Evolutionary conservation across 2,797 vertebrate genomes (phyloP).

Genomic region (Intellagama lesueurii): DNA sequence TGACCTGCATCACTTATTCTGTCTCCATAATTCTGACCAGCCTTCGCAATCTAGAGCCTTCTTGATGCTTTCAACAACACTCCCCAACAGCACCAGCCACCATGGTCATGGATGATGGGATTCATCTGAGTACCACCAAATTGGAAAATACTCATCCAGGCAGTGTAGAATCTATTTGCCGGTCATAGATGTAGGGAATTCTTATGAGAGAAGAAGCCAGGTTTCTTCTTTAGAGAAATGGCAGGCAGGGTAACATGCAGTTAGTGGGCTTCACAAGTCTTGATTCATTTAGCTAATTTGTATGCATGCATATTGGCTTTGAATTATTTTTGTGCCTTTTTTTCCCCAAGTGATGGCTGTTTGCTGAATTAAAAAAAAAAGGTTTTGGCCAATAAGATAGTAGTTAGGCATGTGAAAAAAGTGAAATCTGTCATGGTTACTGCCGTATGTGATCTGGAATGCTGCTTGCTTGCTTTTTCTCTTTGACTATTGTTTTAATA

Average conservation of each 20-base stretch:
- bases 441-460: background rate
- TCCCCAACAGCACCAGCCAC: background rate
- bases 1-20: background rate
- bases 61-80: background rate
- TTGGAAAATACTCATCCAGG: background rate
- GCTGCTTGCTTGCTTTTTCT: background rate
- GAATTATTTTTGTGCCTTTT: too few species aligned
- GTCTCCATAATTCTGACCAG: background rate
- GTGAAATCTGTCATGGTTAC: background rate
- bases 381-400: background rate
- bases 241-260: background rate
- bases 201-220: too few species aligned
- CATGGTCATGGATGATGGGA: background rate
- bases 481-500: background rate
- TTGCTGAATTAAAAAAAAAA: background rate
- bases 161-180: background rate
- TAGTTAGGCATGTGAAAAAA: background rate
- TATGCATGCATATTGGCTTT: background rate
- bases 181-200: background rate
- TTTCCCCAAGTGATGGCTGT: too few species aligned
- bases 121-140: background rate
- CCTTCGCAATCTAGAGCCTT: background rate
- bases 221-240: background rate
- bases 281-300: background rate
- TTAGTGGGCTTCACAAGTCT: background rate